Evolutionary conservation across 2,888 invertebrate species (phyloP), one percentile per base, ranked within the genome.

Genomic region (Diaphora mendica): DNA sequence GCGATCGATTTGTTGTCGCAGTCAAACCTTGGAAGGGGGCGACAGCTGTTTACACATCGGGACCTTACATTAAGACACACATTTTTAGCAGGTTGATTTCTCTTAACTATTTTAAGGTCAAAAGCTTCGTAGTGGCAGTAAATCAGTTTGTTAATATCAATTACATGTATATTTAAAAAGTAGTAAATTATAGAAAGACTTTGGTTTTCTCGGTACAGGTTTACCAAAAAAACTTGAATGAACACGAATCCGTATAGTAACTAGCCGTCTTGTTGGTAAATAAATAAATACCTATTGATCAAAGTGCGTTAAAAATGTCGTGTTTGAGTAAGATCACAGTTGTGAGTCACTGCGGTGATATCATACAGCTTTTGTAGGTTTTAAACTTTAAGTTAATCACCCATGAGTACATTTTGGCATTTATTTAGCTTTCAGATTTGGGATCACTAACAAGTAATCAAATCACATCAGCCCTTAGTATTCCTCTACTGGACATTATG

Each of bases 41-140:
- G 68, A 71, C 74, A 71, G 68, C 74, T 74, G 74, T 74, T 64
- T 71, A 74, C 68, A 74, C 71, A 65, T 30, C 48, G 71, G 35
- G 39, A 64, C 48, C 64, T 42, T 64, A 44, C 30, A 26, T 64
- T 51, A 17, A 55, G 55, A 65, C 59, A 55, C 35, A 35, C 33
- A 68, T 68, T 64, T 35, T 68, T 70, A 33, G 64, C 33, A 7
- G 0, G n/a, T n/a, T 35, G 5, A 33, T 44, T 30, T 64, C n/a
- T 30, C 0, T 35, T 35, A 23, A 8, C 9, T 51, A 23, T 51
- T 51, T 51, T 51, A 51, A 51, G 51, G 51, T 51, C 20, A 3
- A 20, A 48, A 48, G 17, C 20, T 48, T 48, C 4, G 44, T 67
- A 20, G 33, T 33, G 33, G 0, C 33, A 64, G 33, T 15, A 33